Percentiles rank a stretch among this genome's conserved stretches.
phyloP scores from a whole-genome alignment of 2,888 invertebrate genomes.

The Hydroisotoma schaefferi region DNA sequence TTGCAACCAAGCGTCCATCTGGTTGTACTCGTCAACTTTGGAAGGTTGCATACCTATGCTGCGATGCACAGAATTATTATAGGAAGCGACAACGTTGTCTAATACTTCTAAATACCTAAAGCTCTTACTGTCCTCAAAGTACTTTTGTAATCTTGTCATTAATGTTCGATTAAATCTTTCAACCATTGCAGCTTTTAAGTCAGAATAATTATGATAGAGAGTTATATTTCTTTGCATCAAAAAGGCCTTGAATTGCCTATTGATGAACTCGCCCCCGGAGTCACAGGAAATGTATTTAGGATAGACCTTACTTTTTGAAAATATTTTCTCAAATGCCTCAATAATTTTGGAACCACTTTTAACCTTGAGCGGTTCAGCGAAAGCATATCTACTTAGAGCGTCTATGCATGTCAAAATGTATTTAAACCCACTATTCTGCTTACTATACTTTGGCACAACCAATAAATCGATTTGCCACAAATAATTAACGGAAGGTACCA shows the following conservation, averaged over 20 bases:
- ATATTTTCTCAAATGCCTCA: conserved; percentile 25
- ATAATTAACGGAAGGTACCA: conserved; percentile 16
- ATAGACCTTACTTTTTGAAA: neutral
- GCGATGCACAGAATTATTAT: conserved; percentile 16
- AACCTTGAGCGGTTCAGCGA: conserved; percentile 27
- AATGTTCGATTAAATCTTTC: conserved; percentile 35
- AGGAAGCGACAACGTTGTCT: conserved; percentile 15
- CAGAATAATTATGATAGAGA: conserved; percentile 24
- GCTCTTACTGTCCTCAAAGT: conserved; percentile 11
- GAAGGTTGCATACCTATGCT: conserved; percentile 15
- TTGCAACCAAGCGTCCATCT: conserved; percentile 46
- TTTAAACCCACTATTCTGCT: conserved; percentile 18
- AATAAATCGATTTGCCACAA: conserved; percentile 26
- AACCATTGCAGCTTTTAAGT: conserved; percentile 22
- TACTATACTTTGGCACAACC: conserved; percentile 10
- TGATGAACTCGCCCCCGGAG: conserved; percentile 27
- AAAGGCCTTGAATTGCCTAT: neutral
- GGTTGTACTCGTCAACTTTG: conserved; percentile 16
- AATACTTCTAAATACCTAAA: conserved; percentile 22
- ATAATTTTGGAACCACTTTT: conserved; percentile 22
- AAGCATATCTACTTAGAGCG: conserved; percentile 35
- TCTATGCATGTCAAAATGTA: conserved; percentile 35
- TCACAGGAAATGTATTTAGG: conserved; percentile 23
- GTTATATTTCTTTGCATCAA: conserved; percentile 15
- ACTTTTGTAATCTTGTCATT: conserved; percentile 6